Base-by-base conservation (phyloP, 1,140 invertebrate genomes). In the Meloidogyne hapla region DNA sequence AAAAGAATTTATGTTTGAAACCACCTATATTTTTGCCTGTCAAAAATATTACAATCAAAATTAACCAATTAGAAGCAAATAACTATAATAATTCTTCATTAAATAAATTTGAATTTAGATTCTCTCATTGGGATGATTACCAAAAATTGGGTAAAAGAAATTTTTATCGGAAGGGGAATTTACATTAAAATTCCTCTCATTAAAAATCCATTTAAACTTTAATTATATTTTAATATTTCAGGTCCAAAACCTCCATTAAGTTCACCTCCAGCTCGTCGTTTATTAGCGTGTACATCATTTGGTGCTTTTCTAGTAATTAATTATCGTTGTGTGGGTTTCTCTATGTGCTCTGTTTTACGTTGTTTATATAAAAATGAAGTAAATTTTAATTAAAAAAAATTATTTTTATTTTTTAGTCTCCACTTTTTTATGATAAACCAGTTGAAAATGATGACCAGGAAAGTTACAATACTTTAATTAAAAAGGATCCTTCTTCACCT, bases 281-380 rank as follows among this genome's bases (percentile, higher is more conserved):
- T 70, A 28, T 70, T 73, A 61, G 56, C 56, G 26, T 73, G 71
- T 64, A 65, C 71, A 63, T n/a, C 71, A 15, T 73, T 73, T 73
- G 71, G 71, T 38, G 71, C 71, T 13, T 73, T 73, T 63, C 33
- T 73, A 38, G 56, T 18, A 25, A 56, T 38, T 38, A 73, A 73
- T 63, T 56, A 56, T n/a, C 18, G 48, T n/a, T 6, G 18, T 56
- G 12, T 56, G 0, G 48, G 12, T 21, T 56, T n/a, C n/a, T 56
- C 48, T 56, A 12, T 64, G 45, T n/a, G 56, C 13, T 63, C 23
- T 9, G 71, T 23, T 26, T 40, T 21, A 33, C 64, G 61, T 28
- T 73, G 71, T 28, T 38, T 61, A 61, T 61, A 64, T 21, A 40
- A 61, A 64, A 63, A 28, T 26, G n/a, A 72, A 48, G 15, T 73